Conservation (phyloP, 2,113 vertebrate genomes). For the Chinchilla lanigera region DNA sequence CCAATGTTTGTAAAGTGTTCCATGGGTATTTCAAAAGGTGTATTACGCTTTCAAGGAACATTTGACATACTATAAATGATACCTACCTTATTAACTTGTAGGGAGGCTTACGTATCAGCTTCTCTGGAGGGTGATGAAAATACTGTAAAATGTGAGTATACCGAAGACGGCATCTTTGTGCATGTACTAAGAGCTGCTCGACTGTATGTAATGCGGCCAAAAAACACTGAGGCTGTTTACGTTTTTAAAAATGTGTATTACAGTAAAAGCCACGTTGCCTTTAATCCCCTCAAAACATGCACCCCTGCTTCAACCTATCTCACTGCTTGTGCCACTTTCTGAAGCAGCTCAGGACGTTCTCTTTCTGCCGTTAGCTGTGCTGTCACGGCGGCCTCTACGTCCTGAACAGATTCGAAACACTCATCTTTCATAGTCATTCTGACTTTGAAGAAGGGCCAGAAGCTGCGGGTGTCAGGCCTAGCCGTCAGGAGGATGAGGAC, state of each 20-base stretch:
- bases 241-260: neutral
- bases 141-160: neutral
- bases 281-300: neutral
- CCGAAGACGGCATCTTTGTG: neutral
- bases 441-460: neutral
- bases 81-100: no score
- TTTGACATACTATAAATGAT: no score
- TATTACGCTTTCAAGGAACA: no score
- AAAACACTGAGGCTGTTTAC: neutral
- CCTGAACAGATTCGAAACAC: neutral
- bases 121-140: neutral
- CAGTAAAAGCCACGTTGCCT: neutral
- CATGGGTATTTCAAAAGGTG: no score
- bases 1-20: no score
- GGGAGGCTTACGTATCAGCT: neutral
- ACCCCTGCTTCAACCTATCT: neutral
- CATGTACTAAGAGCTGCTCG: neutral
- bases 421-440: neutral
- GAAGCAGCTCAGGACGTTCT: neutral
- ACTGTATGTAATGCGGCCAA: neutral
- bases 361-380: neutral
- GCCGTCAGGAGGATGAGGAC: neutral
- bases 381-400: neutral
- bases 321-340: neutral
- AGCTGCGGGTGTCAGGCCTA: neutral